Evolutionary conservation across 2,888 invertebrate genomes (phyloP).

Genomic region (Hirtodrosophila cameraria): DNA sequence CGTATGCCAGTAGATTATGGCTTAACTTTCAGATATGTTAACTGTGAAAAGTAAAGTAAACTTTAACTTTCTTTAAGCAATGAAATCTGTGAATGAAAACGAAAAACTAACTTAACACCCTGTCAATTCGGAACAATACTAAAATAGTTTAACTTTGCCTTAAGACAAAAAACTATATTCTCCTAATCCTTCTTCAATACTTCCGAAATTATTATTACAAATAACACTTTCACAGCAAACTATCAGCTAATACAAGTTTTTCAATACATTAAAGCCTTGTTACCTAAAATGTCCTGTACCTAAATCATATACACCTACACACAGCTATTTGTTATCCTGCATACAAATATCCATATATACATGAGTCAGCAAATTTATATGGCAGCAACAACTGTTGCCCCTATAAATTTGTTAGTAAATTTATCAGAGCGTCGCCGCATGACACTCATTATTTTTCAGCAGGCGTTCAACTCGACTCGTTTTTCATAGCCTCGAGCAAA

Average conservation of each 20-base stretch:
- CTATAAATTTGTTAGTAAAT: constrained; percentile 63
- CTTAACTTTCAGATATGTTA: no score
- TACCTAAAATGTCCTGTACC: neutral
- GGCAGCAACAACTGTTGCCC: constrained; percentile 68
- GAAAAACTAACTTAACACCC: no score
- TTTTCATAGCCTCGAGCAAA: constrained; percentile 24
- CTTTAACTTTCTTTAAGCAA: no score
- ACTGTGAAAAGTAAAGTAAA: no score
- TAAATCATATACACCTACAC: constrained; percentile 1
- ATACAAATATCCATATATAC: constrained; percentile 9
- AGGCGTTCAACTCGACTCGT: constrained; percentile 23
- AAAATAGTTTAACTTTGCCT: no score
- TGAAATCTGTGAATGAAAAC: no score
- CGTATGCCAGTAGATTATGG: no score
- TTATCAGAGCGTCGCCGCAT: constrained; percentile 68
- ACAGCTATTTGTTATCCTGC: neutral
- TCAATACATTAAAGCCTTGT: neutral
- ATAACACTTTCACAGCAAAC: no score
- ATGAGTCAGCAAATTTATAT: constrained; percentile 59
- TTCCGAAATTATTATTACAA: no score
- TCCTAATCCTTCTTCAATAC: no score
- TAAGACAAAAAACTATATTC: no score
- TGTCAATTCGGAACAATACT: no score
- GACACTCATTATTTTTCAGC: constrained; percentile 71
- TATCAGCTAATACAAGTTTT: neutral